phyloP scores from a whole-genome alignment of 2,113 vertebrate genomes.

The Calonectris borealis region DNA sequence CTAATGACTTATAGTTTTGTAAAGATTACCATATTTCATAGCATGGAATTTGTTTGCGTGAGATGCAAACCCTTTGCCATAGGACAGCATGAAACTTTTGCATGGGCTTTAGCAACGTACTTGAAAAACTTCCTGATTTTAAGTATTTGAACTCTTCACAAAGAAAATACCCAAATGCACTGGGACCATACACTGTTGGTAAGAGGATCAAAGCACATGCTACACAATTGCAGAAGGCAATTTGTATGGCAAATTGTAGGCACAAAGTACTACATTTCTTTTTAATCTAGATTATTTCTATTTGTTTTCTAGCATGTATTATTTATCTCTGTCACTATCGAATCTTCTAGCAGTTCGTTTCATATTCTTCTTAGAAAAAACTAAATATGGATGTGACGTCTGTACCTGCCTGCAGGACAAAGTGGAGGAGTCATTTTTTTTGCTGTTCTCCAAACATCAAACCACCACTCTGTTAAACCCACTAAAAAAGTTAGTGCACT shows the following conservation, averaged over 20 bases:
- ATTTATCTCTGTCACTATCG: background rate
- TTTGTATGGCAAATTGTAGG: background rate
- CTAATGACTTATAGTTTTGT: background rate
- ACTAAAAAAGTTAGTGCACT: too few species aligned
- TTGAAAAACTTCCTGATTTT: background rate
- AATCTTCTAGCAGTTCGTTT: background rate
- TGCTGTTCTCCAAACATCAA: background rate
- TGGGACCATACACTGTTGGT: background rate
- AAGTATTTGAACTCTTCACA: background rate
- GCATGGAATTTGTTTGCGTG: background rate
- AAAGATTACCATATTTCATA: background rate
- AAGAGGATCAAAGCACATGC: background rate
- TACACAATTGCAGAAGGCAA: background rate
- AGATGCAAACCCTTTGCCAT: background rate
- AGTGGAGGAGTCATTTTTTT: background rate
- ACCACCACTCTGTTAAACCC: background rate
- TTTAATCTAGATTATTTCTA: background rate
- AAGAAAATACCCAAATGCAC: background rate
- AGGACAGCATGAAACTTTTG: background rate
- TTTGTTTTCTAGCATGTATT: background rate
- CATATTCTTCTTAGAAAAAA: background rate
- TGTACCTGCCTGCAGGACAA: background rate
- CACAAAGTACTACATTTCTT: background rate
- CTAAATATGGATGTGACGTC: too few species aligned
- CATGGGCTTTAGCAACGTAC: background rate